phyloP scores from a whole-genome alignment of 2,113 vertebrate genomes.

The Daphoenositta chrysoptera region DNA sequence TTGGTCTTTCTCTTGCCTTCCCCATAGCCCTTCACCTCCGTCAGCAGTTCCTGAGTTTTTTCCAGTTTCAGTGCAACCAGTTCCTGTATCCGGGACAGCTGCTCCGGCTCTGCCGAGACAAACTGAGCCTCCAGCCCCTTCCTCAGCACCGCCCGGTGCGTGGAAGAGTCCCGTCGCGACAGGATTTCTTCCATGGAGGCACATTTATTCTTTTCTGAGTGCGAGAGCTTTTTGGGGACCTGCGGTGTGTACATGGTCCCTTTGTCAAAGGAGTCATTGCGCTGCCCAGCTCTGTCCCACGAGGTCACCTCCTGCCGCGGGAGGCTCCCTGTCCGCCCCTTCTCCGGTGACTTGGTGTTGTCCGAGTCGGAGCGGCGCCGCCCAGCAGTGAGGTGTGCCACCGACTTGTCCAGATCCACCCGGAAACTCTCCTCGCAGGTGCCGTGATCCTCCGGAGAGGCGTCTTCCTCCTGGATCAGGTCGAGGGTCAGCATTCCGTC shows the following conservation, averaged over 20 bases:
- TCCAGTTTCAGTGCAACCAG: slow-evolving; percentile 89
- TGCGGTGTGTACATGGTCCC: slow-evolving; percentile 76
- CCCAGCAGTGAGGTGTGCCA: slow-evolving; percentile 45
- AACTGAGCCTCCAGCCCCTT: slow-evolving; percentile 22
- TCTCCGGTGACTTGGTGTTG: not conserved
- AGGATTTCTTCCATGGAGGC: slow-evolving; percentile 91
- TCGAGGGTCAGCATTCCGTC: slow-evolving; percentile 94
- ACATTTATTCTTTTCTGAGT: slow-evolving; percentile 81
- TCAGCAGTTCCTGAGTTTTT: slow-evolving; percentile 88
- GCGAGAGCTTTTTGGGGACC: slow-evolving; percentile 71
- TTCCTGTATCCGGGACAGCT: slow-evolving; percentile 81
- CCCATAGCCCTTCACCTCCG: slow-evolving; percentile 77
- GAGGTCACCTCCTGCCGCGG: slow-evolving; percentile 53
- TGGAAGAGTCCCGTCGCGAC: slow-evolving; percentile 70
- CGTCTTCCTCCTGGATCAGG: slow-evolving; percentile 91
- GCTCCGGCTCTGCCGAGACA: not conserved
- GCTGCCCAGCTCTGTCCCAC: slow-evolving; percentile 48
- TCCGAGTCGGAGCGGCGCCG: slow-evolving; percentile 74
- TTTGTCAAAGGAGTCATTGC: slow-evolving; percentile 61
- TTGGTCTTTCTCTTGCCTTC: slow-evolving; percentile 72
- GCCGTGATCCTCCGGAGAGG: slow-evolving; percentile 66
- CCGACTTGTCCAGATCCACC: slow-evolving; percentile 74
- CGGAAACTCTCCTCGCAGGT: slow-evolving; percentile 80
- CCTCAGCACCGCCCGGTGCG: not conserved
- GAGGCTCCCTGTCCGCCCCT: slow-evolving; percentile 70